phyloP scores from a whole-genome alignment of 2,888 invertebrate species.

The Cephus sareptanus region DNA sequence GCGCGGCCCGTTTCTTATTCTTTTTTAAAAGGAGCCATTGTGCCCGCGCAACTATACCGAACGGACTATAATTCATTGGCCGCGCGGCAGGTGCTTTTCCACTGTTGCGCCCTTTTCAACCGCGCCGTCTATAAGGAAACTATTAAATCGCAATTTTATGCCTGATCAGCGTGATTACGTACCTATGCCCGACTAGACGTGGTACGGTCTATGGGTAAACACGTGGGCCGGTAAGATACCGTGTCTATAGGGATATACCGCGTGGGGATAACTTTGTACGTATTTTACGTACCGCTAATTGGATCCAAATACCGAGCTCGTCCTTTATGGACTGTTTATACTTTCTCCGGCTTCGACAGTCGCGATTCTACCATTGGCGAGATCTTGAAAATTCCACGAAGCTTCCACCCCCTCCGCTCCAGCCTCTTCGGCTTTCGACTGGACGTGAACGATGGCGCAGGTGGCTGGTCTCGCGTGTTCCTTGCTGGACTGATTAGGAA shows the following conservation, averaged over 20 bases:
- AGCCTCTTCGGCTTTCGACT: background rate
- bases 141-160: constrained; percentile 62
- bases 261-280: constrained; percentile 10
- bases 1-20: background rate
- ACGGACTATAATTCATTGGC: constrained; percentile 28
- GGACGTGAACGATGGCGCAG: background rate
- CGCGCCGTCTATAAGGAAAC: constrained; percentile 41
- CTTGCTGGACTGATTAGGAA: constrained; percentile 33
- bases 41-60: background rate
- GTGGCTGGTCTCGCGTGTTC: background rate
- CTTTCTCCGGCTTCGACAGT: background rate
- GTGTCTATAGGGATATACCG: background rate
- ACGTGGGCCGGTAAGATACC: background rate
- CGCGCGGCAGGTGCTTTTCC: constrained; percentile 54
- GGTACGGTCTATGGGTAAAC: constrained; percentile 31
- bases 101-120: constrained; percentile 23
- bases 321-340: constrained; percentile 9
- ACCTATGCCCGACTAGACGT: constrained; percentile 15
- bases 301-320: constrained; percentile 32
- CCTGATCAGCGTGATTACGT: constrained; percentile 47
- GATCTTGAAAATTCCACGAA: background rate
- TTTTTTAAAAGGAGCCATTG: constrained; percentile 1
- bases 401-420: background rate
- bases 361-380: background rate
- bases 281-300: constrained; percentile 40